These are phyloP conservation scores for Philypnodon macrostomus DNA, from an alignment of 2,797 vertebrate genomes.

Conservation along the genomic window DNA sequence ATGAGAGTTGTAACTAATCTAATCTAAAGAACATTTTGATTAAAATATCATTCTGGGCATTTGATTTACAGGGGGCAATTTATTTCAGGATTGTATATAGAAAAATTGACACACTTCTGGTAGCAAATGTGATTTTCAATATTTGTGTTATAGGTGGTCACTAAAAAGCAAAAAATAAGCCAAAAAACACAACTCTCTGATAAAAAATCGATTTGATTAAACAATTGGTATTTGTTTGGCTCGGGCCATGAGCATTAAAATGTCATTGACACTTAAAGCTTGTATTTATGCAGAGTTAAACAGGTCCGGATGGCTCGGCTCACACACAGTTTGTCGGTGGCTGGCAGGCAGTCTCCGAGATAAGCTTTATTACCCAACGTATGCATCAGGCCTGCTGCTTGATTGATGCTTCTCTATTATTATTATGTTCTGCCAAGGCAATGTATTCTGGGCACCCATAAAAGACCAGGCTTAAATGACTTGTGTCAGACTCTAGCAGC, in stretches of 20 bases:
- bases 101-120: too few relatives aligned
- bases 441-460: slow-evolving; percentile 71
- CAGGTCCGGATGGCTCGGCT: slow-evolving; percentile 65
- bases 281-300: slow-evolving; percentile 78
- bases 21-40: too few relatives aligned
- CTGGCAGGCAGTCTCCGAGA: slow-evolving; percentile 76
- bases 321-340: slow-evolving; percentile 49
- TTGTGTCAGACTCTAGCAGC: slow-evolving; percentile 73
- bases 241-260: slow-evolving; percentile 79
- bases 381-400: slow-evolving; percentile 60
- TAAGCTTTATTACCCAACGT: slow-evolving; percentile 80
- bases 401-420: slow-evolving; percentile 79
- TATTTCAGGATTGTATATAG: too few relatives aligned
- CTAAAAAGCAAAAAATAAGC: too few relatives aligned
- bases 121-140: too few relatives aligned
- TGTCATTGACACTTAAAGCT: slow-evolving; percentile 76
- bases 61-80: too few relatives aligned
- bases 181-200: too few relatives aligned
- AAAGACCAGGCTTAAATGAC: slow-evolving; percentile 74
- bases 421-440: slow-evolving; percentile 68
- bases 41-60: too few relatives aligned
- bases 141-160: too few relatives aligned
- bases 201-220: too few relatives aligned
- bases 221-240: too few relatives aligned
- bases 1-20: too few relatives aligned